Evolutionary conservation across 2,888 invertebrate genomes (phyloP).

Genomic region (Drosophila parthenogenetica): DNA sequence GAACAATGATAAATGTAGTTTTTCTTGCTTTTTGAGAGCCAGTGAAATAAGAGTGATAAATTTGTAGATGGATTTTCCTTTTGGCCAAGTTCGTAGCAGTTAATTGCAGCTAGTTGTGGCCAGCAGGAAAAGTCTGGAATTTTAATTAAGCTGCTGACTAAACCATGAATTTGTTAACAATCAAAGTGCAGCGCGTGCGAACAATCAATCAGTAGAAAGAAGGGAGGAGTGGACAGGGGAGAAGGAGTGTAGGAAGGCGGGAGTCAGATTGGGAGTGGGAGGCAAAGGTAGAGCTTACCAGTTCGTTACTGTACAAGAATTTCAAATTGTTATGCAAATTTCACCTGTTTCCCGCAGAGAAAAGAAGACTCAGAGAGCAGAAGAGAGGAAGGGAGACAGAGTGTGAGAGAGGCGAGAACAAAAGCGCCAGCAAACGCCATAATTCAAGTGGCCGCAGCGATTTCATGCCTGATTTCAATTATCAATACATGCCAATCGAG

Average conservation of each 20-base stretch:
- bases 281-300: conserved; percentile 1
- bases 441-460: conserved; percentile 79
- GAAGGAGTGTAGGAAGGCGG: not conserved
- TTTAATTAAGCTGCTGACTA: conserved; percentile 64
- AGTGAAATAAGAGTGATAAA: conserved; percentile 20
- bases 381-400: not conserved
- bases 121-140: conserved; percentile 34
- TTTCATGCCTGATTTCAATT: conserved; percentile 81
- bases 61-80: conserved; percentile 17
- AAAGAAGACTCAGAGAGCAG: not conserved
- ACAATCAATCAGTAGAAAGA: conserved; percentile 61
- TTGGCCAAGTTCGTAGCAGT: not conserved
- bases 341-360: conserved; percentile 34
- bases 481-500: conserved; percentile 74
- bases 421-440: conserved; percentile 80
- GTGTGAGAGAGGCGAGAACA: conserved; percentile 67
- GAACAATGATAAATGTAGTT: conserved; percentile 11
- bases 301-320: conserved; percentile 73
- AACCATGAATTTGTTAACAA: conserved; percentile 65
- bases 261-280: no score
- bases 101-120: conserved; percentile 5
- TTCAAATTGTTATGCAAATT: conserved; percentile 80
- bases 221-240: not conserved
- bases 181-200: conserved; percentile 68
- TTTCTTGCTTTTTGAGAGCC: not conserved